Evolutionary conservation across 2,113 vertebrate species (phyloP).

Genomic region (Felis chaus): DNA sequence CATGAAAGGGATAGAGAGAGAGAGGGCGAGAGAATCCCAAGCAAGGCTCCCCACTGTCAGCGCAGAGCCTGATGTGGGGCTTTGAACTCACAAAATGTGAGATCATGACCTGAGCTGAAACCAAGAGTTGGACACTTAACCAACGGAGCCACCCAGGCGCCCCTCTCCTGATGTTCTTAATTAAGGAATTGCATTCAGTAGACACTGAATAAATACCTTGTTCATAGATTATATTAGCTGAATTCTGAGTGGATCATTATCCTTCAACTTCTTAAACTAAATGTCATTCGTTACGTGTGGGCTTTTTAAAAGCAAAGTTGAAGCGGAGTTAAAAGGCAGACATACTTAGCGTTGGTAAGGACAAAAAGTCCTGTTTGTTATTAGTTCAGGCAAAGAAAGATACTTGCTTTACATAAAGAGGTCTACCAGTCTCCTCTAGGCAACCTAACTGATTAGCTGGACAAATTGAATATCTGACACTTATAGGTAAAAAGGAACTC

Average conservation of each 20-base stretch:
- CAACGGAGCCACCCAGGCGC: too few relatives aligned
- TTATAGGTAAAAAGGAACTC: not conserved
- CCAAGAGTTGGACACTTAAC: too few relatives aligned
- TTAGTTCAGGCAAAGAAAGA: not conserved
- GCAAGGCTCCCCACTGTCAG: too few relatives aligned
- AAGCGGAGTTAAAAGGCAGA: not conserved
- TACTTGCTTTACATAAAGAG: not conserved
- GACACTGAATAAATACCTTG: not conserved
- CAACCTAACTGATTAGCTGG: not conserved
- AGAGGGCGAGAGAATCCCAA: too few relatives aligned
- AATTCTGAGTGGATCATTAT: slow-evolving; percentile 17
- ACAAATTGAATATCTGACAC: not conserved
- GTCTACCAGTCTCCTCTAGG: not conserved
- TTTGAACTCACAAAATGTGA: too few relatives aligned
- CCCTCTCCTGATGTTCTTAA: not conserved
- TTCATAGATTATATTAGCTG: not conserved
- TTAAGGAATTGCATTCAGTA: not conserved
- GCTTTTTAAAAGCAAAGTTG: not conserved
- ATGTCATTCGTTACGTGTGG: not conserved
- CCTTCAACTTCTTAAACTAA: not conserved
- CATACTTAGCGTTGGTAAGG: not conserved
- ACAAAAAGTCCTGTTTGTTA: not conserved
- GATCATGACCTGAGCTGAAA: too few relatives aligned
- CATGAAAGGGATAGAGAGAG: too few relatives aligned
- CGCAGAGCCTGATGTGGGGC: too few relatives aligned